These are phyloP conservation scores for Hylyphantes graminicola DNA, from an alignment of 1,140 invertebrate genomes.

Conservation along the genomic window DNA sequence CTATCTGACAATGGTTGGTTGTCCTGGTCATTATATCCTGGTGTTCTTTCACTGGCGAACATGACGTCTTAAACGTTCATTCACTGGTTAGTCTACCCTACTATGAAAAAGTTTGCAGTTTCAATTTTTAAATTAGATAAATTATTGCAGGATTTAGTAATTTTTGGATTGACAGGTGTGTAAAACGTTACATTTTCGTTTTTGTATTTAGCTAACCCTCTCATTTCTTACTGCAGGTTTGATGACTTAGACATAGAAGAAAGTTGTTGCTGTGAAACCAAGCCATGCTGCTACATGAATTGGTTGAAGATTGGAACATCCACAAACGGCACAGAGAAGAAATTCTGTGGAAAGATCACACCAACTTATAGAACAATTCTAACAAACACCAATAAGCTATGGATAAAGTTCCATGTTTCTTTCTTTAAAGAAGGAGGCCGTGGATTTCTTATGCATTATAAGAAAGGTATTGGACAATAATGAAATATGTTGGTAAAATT, in stretches of 20 bases:
- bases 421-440: slow-evolving; percentile 8
- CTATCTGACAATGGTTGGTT: no score
- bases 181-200: no score
- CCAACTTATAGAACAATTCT: slow-evolving; percentile 25
- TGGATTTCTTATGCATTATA: slow-evolving; percentile 59
- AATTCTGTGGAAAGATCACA: slow-evolving; percentile 36
- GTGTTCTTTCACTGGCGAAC: no score
- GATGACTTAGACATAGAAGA: slow-evolving; percentile 60
- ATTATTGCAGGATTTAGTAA: no score
- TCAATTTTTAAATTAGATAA: no score
- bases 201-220: no score
- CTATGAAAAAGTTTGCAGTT: no score
- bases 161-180: no score
- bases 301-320: slow-evolving; percentile 43
- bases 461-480: slow-evolving; percentile 5
- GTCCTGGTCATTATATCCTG: no score
- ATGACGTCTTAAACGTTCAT: no score
- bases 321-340: slow-evolving; percentile 15
- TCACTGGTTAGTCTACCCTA: no score
- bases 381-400: slow-evolving; percentile 52
- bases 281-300: slow-evolving; percentile 45
- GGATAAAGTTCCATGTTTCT: slow-evolving; percentile 56
- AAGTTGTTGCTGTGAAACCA: slow-evolving; percentile 29
- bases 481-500: no score
- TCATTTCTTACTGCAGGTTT: slow-evolving; percentile 33